These are phyloP conservation scores for Pocillopora grandis DNA, from an alignment of 92 coral and sea anemone species.

Conservation along the genomic window DNA sequence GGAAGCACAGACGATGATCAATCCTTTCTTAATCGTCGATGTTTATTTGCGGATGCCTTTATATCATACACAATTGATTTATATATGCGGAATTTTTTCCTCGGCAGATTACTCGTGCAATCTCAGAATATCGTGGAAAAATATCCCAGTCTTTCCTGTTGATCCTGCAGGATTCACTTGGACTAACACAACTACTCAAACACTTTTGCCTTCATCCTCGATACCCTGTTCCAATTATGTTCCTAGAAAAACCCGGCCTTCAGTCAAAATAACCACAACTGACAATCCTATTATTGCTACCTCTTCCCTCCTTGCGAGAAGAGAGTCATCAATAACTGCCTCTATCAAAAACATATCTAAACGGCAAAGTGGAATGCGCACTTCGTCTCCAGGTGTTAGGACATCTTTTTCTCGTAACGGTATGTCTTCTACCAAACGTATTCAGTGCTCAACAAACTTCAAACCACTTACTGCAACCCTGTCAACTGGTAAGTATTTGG, in stretches of 20 bases:
- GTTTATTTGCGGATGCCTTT: no score
- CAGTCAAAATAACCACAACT: background rate
- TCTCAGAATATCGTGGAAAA: constrained; percentile 10
- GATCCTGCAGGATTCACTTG: constrained; percentile 9
- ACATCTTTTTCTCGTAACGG: background rate
- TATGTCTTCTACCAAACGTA: no score
- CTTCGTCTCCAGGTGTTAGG: background rate
- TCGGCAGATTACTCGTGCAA: constrained; percentile 10
- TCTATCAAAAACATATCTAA: no score
- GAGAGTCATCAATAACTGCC: background rate
- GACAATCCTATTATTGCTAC: background rate
- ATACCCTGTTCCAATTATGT: background rate
- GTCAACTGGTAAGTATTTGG: no score
- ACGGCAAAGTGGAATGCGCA: background rate
- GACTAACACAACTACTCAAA: background rate
- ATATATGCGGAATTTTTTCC: no score
- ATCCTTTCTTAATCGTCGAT: no score
- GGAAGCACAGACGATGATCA: no score
- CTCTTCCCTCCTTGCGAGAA: background rate
- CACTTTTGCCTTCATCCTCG: background rate
- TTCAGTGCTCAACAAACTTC: no score
- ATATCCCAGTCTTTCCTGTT: constrained; percentile 15
- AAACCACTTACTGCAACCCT: no score
- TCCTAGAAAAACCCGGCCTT: background rate
- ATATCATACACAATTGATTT: no score